Conservation (phyloP, 1,140 invertebrate genomes). For the Pemphigus obesinymphae region DNA sequence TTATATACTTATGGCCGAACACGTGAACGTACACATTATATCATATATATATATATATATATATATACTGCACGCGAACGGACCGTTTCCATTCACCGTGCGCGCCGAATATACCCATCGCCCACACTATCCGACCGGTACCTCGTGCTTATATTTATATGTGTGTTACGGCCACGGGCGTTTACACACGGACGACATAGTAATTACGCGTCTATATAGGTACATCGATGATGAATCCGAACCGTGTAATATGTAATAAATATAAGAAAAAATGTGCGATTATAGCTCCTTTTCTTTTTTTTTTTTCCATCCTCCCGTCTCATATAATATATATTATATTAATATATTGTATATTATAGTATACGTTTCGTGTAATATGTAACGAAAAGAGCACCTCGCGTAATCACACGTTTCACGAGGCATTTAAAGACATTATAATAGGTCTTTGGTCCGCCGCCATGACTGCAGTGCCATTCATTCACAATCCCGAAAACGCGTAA, state of each 20-base stretch:
- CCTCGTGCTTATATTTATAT: too few species aligned
- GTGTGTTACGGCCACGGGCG: neutral
- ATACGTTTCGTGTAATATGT: neutral
- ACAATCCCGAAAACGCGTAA: neutral
- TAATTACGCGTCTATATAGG: neutral
- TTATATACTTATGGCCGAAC: conserved; percentile 38
- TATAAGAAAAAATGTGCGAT: neutral
- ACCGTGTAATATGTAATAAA: conserved; percentile 2
- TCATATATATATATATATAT: neutral
- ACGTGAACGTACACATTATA: neutral
- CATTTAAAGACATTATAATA: neutral
- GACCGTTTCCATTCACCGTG: conserved; percentile 1
- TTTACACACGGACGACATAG: neutral
- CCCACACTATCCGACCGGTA: neutral
- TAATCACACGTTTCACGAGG: conserved; percentile 18
- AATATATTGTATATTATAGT: too few species aligned
- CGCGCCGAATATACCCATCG: neutral
- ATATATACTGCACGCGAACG: neutral
- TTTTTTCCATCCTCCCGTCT: neutral
- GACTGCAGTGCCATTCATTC: neutral
- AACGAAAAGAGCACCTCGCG: neutral
- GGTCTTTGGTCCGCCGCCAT: neutral
- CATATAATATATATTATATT: too few species aligned
- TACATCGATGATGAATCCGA: neutral
- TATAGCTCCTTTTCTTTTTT: neutral